Conservation (phyloP, 2,888 invertebrate species). For the Eilema griseolum region DNA sequence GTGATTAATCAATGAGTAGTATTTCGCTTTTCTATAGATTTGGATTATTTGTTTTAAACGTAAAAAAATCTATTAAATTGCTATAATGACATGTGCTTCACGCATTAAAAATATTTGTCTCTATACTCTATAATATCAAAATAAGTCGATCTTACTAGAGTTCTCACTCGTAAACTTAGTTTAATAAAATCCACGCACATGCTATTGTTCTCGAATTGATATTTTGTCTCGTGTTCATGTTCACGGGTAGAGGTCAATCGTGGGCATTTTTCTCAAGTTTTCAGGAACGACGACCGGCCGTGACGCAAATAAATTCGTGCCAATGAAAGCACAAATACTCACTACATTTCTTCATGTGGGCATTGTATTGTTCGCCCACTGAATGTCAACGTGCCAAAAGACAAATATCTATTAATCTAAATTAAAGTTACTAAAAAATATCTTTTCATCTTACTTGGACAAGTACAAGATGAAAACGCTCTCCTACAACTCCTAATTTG, state of each 20-base stretch:
- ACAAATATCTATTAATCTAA: slow-evolving; percentile 60
- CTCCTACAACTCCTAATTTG: neutral
- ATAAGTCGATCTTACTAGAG: no score
- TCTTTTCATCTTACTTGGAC: neutral
- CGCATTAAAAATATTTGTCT: no score
- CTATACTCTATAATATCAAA: no score
- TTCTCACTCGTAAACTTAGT: neutral
- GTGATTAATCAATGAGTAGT: no score
- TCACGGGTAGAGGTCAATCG: slow-evolving; percentile 11
- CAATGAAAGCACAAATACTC: slow-evolving; percentile 62
- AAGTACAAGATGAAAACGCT: no score
- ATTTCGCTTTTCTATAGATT: no score
- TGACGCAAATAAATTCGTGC: slow-evolving; percentile 68
- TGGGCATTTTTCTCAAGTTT: slow-evolving; percentile 61
- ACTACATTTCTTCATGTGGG: slow-evolving; percentile 53
- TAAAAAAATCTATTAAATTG: no score
- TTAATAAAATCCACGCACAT: neutral
- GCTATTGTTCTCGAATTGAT: neutral
- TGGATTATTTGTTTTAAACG: no score
- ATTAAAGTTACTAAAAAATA: slow-evolving; percentile 49
- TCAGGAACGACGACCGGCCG: slow-evolving; percentile 76
- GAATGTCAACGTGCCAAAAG: slow-evolving; percentile 62
- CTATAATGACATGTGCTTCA: no score
- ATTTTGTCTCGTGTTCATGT: no score
- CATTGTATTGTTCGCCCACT: slow-evolving; percentile 54